Evolutionary conservation across 2,797 vertebrate genomes (phyloP), one percentile per base, ranked within the genome.

Genomic region (Coregonus ussuriensis): DNA sequence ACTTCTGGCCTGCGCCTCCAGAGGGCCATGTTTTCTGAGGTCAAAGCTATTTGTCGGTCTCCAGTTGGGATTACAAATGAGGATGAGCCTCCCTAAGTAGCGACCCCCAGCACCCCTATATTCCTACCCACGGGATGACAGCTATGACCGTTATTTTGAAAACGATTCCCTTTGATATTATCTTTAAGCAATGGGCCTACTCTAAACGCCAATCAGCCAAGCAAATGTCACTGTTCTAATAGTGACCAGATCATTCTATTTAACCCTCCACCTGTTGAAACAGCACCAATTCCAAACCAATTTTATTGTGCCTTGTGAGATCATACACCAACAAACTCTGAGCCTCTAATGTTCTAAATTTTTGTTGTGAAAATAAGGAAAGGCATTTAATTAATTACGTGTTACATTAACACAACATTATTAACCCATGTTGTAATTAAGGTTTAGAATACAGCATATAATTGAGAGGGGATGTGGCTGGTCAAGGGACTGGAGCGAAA

Each of bases 11-110:
- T 76, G 83, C 83, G 85, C 94, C 94, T 94, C 93, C 92, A 94
- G 94, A 93, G 94, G 94, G 93, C 87, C 80, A 62, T 70, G 65
- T 80, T 69, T 74, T 63, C 71, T 16, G 82, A 90, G 93, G 94
- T 95, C 94, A 95, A 94, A 94, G 88, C 92, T 94, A 95, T 94
- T 94, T 94, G 94, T 95, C 92, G 93, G 92, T 91, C 93, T 94
- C 93, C 93, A 95, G 93, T 94, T 84, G 94, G 88, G 94, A 91
- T 93, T 92, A 93, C 94, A 94, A 95, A 94, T 94, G 92, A 93
- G 93, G 91, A 94, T 93, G 93, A 94, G 91, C 91, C 91, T 93
- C 93, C 92, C 92, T 90, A 89, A 90, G 89, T 92, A 91, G 90
- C 87, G 88, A 90, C 91, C 89, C 89, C 77, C 81, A 83, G 66